Evolutionary conservation across 2,113 vertebrate species (phyloP).

Genomic region (Loxodonta africana): DNA sequence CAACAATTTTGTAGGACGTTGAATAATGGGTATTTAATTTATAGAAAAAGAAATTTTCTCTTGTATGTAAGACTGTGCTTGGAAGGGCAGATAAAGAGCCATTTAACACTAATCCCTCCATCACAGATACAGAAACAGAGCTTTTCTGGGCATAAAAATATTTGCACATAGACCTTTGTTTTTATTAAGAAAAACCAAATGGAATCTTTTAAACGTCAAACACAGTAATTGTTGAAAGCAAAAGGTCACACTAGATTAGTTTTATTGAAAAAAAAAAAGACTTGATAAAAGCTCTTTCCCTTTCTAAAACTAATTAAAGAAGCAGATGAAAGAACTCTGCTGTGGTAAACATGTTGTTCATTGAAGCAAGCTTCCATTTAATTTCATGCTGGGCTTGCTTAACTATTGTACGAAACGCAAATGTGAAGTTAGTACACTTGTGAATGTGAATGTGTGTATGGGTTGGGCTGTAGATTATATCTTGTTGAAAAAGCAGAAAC

Average conservation of each 20-base stretch:
- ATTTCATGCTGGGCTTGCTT: slow-evolving; percentile 91
- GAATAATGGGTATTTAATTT: slow-evolving; percentile 70
- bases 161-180: slow-evolving; percentile 85
- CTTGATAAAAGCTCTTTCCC: slow-evolving; percentile 85
- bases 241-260: slow-evolving; percentile 89
- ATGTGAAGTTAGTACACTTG: slow-evolving; percentile 82
- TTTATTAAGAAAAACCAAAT: slow-evolving; percentile 84
- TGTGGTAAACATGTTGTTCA: slow-evolving; percentile 86
- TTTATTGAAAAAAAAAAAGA: slow-evolving; percentile 84
- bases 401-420: slow-evolving; percentile 88
- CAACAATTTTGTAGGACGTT: slow-evolving; percentile 56
- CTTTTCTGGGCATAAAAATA: slow-evolving; percentile 78
- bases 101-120: slow-evolving; percentile 62
- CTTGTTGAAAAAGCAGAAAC: slow-evolving; percentile 78
- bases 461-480: neutral
- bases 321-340: slow-evolving; percentile 88
- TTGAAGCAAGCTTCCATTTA: slow-evolving; percentile 87
- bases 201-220: slow-evolving; percentile 83
- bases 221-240: slow-evolving; percentile 84
- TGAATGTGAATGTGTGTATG: slow-evolving; percentile 67
- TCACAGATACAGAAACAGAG: slow-evolving; percentile 72
- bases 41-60: slow-evolving; percentile 55
- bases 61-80: slow-evolving; percentile 41
- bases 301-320: slow-evolving; percentile 90
- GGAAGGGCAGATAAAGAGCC: slow-evolving; percentile 53